phyloP scores from a whole-genome alignment of 2,113 vertebrate genomes.

The Sylvilagus bachmani region DNA sequence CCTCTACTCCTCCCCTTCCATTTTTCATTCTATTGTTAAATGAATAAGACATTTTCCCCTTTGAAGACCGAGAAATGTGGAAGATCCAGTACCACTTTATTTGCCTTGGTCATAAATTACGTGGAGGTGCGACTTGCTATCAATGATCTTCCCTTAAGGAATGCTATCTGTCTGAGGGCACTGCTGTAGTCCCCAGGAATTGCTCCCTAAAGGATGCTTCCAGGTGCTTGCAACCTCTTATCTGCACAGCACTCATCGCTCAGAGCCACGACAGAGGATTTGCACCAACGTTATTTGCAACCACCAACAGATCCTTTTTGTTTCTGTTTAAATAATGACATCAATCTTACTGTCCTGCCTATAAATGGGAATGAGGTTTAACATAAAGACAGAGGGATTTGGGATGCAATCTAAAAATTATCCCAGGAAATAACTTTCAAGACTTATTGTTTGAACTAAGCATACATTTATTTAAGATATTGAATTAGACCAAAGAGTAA shows the following conservation, averaged over 20 bases:
- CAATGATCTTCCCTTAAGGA: neutral
- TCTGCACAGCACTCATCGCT: conserved; percentile 7
- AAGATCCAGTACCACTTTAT: conserved; percentile 1
- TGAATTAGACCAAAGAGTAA: neutral
- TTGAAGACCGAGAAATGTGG: neutral
- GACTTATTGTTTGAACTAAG: neutral
- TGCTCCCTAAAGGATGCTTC: neutral
- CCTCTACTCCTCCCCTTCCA: neutral
- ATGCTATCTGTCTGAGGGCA: neutral
- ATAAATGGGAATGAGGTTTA: neutral
- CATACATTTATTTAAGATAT: neutral
- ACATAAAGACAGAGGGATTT: conserved; percentile 15
- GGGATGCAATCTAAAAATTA: conserved; percentile 14
- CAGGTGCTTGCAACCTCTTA: neutral
- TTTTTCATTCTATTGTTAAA: conserved; percentile 4
- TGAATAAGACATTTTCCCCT: neutral
- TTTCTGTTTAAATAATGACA: conserved; percentile 64
- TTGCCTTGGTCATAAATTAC: conserved; percentile 21
- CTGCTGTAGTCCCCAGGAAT: neutral
- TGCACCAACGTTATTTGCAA: neutral
- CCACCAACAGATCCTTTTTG: conserved; percentile 49
- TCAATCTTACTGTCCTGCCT: conserved; percentile 10
- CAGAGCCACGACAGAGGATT: neutral
- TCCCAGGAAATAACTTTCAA: neutral
- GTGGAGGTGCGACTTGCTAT: neutral